Conservation (phyloP, 1,140 invertebrate genomes). For the Caenorhabditis tropicalis region DNA sequence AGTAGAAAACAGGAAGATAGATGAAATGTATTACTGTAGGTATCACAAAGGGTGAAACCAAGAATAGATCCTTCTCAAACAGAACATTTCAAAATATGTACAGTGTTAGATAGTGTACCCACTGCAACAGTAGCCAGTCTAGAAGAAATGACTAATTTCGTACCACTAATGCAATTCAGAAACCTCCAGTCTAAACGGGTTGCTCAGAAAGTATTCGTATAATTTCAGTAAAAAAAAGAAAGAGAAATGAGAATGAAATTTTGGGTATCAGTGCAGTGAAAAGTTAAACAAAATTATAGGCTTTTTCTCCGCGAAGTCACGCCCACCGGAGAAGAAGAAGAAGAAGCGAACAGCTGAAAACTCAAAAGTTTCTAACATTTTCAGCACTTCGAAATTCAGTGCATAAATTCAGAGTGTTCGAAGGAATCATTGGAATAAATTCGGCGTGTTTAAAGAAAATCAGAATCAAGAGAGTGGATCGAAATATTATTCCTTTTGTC, state of each 20-base stretch:
- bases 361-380: not conserved
- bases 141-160: too few relatives aligned
- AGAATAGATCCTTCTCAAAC: too few relatives aligned
- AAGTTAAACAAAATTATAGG: slow-evolving; percentile 19
- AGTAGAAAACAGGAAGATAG: not conserved
- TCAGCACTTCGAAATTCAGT: not conserved
- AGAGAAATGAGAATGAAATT: not conserved
- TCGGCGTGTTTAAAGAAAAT: not conserved
- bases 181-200: too few relatives aligned
- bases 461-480: not conserved
- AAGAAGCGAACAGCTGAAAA: slow-evolving; percentile 25
- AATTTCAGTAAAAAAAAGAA: not conserved
- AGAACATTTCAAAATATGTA: too few relatives aligned
- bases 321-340: not conserved
- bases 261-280: not conserved
- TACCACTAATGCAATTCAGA: too few relatives aligned
- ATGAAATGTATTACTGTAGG: not conserved
- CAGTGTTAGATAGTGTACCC: too few relatives aligned
- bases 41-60: too few relatives aligned
- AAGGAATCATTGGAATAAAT: not conserved
- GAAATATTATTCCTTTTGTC: not conserved
- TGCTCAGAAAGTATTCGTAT: too few relatives aligned
- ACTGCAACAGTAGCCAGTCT: too few relatives aligned
- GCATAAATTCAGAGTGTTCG: slow-evolving; percentile 8
- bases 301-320: slow-evolving; percentile 17